Evolutionary conservation across 2,888 invertebrate genomes (phyloP).

Genomic region (Druceiella hillmani): DNA sequence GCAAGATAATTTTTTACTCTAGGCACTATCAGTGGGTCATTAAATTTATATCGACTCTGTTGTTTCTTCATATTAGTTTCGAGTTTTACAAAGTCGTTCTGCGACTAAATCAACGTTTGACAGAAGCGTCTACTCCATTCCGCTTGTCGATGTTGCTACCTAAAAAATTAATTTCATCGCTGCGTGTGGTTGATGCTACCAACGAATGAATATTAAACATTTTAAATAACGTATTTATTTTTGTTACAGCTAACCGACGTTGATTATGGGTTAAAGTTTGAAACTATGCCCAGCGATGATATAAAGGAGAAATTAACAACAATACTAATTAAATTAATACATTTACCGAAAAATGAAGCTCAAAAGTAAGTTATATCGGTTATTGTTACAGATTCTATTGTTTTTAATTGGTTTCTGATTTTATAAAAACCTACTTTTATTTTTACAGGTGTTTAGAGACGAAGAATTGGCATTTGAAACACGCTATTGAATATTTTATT

Average conservation of each 20-base stretch:
- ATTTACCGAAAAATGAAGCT: constrained; percentile 30
- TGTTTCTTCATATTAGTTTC: constrained; percentile 45
- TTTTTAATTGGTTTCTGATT: not conserved
- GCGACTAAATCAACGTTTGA: not conserved
- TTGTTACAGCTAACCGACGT: constrained; percentile 1
- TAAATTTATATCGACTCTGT: constrained; percentile 39
- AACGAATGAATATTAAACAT: not conserved
- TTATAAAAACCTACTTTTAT: constrained; percentile 14
- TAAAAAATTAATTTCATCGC: constrained; percentile 35
- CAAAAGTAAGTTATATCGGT: constrained; percentile 29
- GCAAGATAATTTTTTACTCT: constrained; percentile 71
- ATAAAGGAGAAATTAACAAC: constrained; percentile 31
- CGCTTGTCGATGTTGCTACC: constrained; percentile 27
- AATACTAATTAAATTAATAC: constrained; percentile 37
- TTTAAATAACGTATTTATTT: constrained; percentile 6
- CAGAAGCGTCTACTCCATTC: not conserved
- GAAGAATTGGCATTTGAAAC: constrained; percentile 56
- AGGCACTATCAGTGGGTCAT: constrained; percentile 54
- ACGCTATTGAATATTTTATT: constrained; percentile 37
- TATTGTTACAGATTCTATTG: not conserved
- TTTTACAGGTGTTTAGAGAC: constrained; percentile 57
- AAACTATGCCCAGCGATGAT: constrained; percentile 33
- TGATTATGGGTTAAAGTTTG: constrained; percentile 31
- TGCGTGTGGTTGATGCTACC: constrained; percentile 21
- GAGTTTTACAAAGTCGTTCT: constrained; percentile 17